Conservation (phyloP, 92 coral and sea anemone genomes). For the Ricordea florida region DNA sequence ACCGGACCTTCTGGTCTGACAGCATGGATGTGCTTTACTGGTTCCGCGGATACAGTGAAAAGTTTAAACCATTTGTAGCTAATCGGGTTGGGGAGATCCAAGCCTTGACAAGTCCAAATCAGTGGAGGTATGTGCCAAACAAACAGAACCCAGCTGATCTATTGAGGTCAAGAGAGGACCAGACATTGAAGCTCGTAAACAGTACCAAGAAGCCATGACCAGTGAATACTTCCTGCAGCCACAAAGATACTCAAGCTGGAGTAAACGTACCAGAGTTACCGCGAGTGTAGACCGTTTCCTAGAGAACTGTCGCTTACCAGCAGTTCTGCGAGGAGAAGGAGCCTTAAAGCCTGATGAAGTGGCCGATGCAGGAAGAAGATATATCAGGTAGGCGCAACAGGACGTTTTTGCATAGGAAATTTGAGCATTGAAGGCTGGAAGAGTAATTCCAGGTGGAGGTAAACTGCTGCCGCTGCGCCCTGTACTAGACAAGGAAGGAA, state of each 20-base stretch:
- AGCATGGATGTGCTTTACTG: slow-evolving; percentile 38
- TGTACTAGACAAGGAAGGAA: slow-evolving; percentile 28
- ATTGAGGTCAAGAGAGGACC: not conserved
- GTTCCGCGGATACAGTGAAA: slow-evolving; percentile 1
- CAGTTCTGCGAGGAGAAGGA: slow-evolving; percentile 18
- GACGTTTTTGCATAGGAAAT: slow-evolving; percentile 15
- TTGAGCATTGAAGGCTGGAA: not conserved
- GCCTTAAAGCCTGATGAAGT: slow-evolving; percentile 28
- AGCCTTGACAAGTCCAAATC: slow-evolving; percentile 21
- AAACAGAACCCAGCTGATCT: slow-evolving; percentile 55
- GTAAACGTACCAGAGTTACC: slow-evolving; percentile 3
- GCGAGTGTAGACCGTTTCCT: slow-evolving; percentile 17
- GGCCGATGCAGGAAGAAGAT: not conserved
- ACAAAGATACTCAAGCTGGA: slow-evolving; percentile 34
- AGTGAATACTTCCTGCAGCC: slow-evolving; percentile 24
- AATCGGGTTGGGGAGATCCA: slow-evolving; percentile 48
- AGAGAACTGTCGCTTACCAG: slow-evolving; percentile 27
- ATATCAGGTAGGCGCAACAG: slow-evolving; percentile 11
- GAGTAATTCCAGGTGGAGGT: not conserved
- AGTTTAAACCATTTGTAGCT: slow-evolving; percentile 58
- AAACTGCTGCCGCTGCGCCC: slow-evolving; percentile 44
- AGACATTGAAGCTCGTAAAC: slow-evolving; percentile 10
- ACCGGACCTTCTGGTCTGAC: slow-evolving; percentile 35
- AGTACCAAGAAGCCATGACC: not conserved
- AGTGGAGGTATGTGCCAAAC: slow-evolving; percentile 49